Base-by-base conservation (phyloP, 2,888 invertebrate genomes). In the Halocaridina rubra region DNA sequence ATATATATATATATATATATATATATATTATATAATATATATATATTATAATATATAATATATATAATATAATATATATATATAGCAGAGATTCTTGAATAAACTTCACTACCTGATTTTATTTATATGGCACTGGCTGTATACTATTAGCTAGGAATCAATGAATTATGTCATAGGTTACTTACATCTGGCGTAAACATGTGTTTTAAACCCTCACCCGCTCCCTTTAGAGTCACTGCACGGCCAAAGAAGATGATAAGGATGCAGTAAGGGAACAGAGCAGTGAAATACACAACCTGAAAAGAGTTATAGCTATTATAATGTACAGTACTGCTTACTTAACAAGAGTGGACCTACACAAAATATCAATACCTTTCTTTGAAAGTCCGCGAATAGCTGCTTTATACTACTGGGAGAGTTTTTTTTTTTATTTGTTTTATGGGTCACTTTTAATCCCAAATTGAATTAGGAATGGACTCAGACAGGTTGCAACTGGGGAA, bases 231-330 rank as follows among this genome's bases (percentile, higher is more conserved):
- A 13, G 97, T 96, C 89, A 98, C 94, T 69, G 97, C 97, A 80
- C 97, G 93, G 88, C 97, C 93, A 92, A 98, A 97, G 93, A 98
- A 98, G 90, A 98, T 97, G 39, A 97, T 96, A 89, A 98, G 93
- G 89, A 98, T 98, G 85, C 95, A 92, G 92, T 98, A 98, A 1
- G 98, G 98, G 91, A 98, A 98, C 90, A 98, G 93, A 0, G 98
- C 98, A 13, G 98, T 98, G 92, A 98, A 96, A 91, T 97, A 98
- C 88, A 98, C 97, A 90, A 97, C 96, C 88, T 88, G 84, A 33
- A 46, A 53, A 59, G 24, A 69, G 8, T 5, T 30, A 3, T 13
- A 69, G n/a, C 2, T 8, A 69, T 69, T 13, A 5, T n/a, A n/a
- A n/a, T n/a, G n/a, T n/a, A n/a, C n/a, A n/a, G n/a, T n/a, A n/a